These are phyloP conservation scores for Catocala sponsa DNA, from an alignment of 2,888 invertebrate species.

Conservation along the genomic window DNA sequence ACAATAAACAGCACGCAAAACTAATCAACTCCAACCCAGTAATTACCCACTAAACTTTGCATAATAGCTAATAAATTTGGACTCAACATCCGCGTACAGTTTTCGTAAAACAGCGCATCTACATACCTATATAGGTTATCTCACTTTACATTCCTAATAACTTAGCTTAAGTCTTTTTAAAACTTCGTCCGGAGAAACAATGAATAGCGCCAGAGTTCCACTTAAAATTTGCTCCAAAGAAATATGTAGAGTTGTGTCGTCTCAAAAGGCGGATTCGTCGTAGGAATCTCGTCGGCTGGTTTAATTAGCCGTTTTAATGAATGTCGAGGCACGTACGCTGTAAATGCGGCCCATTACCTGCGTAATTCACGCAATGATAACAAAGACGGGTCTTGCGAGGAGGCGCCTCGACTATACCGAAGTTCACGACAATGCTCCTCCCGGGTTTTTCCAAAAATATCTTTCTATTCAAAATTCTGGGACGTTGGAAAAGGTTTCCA, in stretches of 20 bases:
- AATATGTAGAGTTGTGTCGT: slow-evolving; percentile 67
- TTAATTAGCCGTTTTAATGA: slow-evolving; percentile 85
- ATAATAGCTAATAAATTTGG: slow-evolving; percentile 53
- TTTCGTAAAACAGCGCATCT: slow-evolving; percentile 29
- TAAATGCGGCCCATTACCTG: slow-evolving; percentile 83
- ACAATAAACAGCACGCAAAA: slow-evolving; percentile 43
- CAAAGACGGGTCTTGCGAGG: slow-evolving; percentile 59
- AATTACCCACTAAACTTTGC: slow-evolving; percentile 53
- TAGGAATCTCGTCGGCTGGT: slow-evolving; percentile 75
- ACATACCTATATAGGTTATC: slow-evolving; percentile 7
- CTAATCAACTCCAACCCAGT: slow-evolving; percentile 49
- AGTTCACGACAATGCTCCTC: slow-evolving; percentile 44
- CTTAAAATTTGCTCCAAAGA: slow-evolving; percentile 67
- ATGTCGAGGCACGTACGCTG: slow-evolving; percentile 84
- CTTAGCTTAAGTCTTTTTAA: slow-evolving; percentile 56
- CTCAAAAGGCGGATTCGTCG: slow-evolving; percentile 68
- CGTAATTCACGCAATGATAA: slow-evolving; percentile 83
- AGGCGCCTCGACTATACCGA: slow-evolving; percentile 43
- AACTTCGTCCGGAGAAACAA: slow-evolving; percentile 53
- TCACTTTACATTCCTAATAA: slow-evolving; percentile 53
- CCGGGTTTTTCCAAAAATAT: slow-evolving; percentile 38
- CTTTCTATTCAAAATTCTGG: slow-evolving; percentile 24
- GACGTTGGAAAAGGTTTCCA: slow-evolving; percentile 18
- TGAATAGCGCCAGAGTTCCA: slow-evolving; percentile 58
- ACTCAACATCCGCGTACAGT: slow-evolving; percentile 36